These are phyloP conservation scores for Chromis chromis DNA, from an alignment of 2,797 vertebrate species.

Conservation along the genomic window DNA sequence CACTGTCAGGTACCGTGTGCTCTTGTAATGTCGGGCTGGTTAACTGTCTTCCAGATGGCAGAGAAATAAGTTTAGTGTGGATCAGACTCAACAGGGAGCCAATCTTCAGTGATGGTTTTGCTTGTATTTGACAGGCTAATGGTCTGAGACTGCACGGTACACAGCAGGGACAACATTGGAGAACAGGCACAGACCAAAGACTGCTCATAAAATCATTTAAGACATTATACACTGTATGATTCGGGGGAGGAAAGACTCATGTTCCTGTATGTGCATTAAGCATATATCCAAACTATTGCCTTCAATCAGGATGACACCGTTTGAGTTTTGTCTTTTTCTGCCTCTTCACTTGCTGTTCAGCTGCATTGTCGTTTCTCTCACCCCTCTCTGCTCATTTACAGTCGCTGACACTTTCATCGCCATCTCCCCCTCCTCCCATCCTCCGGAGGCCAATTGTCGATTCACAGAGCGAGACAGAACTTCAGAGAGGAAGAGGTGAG, in stretches of 20 bases:
- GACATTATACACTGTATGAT: background rate
- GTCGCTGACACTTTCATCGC: conserved; percentile 25
- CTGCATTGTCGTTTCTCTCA: background rate
- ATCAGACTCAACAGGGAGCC: conserved; percentile 29
- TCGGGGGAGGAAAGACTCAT: background rate
- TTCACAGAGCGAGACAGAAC: conserved; percentile 15
- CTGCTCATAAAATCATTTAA: background rate
- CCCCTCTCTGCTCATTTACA: conserved; percentile 12
- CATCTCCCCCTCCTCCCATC: background rate
- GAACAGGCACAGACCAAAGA: background rate
- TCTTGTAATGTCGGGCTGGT: conserved; percentile 4
- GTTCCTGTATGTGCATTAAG: background rate
- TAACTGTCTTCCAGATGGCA: conserved; percentile 34
- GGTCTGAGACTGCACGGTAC: background rate
- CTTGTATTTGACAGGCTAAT: conserved; percentile 19
- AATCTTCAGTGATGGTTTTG: conserved; percentile 15
- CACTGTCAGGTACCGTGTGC: background rate
- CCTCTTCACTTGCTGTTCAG: background rate
- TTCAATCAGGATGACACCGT: background rate
- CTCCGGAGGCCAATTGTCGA: conserved; percentile 28
- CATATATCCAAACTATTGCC: background rate
- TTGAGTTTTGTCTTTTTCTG: background rate
- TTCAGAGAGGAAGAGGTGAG: conserved; percentile 29
- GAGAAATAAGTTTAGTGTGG: conserved; percentile 4
- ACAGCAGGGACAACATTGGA: conserved; percentile 3